These are phyloP conservation scores for Chroicocephalus ridibundus DNA, from an alignment of 2,113 vertebrate species.

Conservation along the genomic window DNA sequence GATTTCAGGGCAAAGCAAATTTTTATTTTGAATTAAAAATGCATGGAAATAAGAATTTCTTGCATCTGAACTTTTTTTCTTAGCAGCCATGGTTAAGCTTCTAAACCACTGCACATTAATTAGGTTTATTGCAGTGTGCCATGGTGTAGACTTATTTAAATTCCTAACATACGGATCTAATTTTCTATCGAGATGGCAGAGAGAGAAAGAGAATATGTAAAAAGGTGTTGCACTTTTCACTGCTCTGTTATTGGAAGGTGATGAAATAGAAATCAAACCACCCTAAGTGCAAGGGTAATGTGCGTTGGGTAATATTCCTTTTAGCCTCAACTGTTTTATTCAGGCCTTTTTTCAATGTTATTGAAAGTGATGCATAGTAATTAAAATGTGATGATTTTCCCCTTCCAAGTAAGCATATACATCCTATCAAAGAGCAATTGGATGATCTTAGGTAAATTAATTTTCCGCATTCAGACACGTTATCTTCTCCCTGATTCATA, in stretches of 20 bases:
- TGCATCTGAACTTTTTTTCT: background rate
- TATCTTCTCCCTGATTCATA: constrained; percentile 51
- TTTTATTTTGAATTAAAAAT: background rate
- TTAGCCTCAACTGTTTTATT: background rate
- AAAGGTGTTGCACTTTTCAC: constrained; percentile 6
- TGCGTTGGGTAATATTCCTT: background rate
- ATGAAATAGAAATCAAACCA: constrained; percentile 29
- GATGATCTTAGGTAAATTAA: constrained; percentile 52
- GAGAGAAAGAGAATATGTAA: background rate
- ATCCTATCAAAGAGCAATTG: constrained; percentile 14
- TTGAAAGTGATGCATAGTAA: constrained; percentile 8
- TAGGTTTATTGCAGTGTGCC: constrained; percentile 16
- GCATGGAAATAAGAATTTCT: background rate
- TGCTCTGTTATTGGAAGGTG: background rate
- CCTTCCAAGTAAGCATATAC: background rate
- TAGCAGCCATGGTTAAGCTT: constrained; percentile 9
- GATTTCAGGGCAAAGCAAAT: background rate
- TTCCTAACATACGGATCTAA: constrained; percentile 27
- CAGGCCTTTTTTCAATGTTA: background rate
- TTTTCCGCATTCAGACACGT: constrained; percentile 40
- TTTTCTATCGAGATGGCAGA: constrained; percentile 6
- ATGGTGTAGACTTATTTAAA: constrained; percentile 31
- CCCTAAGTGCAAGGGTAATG: background rate
- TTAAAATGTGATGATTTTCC: constrained; percentile 29
- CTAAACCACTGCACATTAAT: constrained; percentile 18